Conservation (phyloP, 2,797 vertebrate genomes). For the Tauraco hartlaubi region DNA sequence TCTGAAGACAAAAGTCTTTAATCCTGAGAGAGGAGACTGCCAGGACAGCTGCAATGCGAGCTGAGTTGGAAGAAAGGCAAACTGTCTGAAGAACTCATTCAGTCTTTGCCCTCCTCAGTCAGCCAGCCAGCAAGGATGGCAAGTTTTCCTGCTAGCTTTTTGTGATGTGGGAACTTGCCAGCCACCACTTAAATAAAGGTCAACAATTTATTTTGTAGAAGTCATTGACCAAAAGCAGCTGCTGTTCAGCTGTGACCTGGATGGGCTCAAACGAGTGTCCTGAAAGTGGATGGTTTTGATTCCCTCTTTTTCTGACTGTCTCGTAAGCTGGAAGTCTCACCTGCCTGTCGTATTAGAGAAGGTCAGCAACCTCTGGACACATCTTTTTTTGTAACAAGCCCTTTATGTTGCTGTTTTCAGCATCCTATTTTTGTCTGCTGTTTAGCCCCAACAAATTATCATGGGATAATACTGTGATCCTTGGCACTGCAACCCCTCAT, state of each 20-base stretch:
- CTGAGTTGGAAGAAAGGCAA: constrained; percentile 23
- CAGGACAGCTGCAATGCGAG: not conserved
- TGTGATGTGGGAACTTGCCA: constrained; percentile 2
- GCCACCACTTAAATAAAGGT: not conserved
- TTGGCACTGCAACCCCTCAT: not conserved
- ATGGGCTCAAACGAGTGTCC: not conserved
- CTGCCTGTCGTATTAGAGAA: not conserved
- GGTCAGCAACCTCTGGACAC: not conserved
- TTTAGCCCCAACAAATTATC: not conserved
- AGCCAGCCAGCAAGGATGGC: not conserved
- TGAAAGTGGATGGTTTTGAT: not conserved
- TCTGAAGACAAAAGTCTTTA: constrained; percentile 22
- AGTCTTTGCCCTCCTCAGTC: not conserved
- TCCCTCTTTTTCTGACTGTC: not conserved
- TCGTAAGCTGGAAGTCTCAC: not conserved
- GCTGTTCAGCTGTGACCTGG: not conserved
- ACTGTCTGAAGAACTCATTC: constrained; percentile 15
- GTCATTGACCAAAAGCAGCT: not conserved
- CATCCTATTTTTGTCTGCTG: not conserved
- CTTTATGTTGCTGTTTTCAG: not conserved
- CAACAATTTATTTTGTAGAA: not conserved
- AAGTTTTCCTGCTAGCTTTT: not conserved
- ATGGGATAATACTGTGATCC: not conserved
- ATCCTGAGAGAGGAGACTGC: constrained; percentile 14
- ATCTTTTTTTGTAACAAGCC: not conserved